Evolutionary conservation across 1,140 invertebrate species (phyloP).

Genomic region (Eubasilissa regina): DNA sequence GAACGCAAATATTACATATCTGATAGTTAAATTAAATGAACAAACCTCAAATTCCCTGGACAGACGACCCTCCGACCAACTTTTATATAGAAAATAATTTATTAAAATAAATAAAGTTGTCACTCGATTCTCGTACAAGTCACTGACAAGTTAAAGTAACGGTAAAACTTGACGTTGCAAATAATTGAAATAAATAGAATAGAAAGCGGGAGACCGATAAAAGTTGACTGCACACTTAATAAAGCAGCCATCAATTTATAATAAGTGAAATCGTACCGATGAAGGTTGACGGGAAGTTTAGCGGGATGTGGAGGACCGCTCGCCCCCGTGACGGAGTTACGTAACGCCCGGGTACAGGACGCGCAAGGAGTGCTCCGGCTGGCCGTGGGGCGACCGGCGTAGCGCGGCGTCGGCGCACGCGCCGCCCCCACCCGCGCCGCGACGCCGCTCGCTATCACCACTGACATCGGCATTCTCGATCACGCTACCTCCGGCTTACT

Average conservation of each 20-base stretch:
- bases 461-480: constrained; percentile 1
- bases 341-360: constrained; percentile 26
- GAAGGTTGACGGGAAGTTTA: constrained; percentile 18
- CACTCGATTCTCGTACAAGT: constrained; percentile 4
- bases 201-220: not conserved
- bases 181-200: not conserved
- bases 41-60: constrained; percentile 12
- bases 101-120: constrained; percentile 22
- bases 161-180: constrained; percentile 1
- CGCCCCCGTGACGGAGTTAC: constrained; percentile 10
- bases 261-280: constrained; percentile 5
- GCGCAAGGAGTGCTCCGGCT: constrained; percentile 19
- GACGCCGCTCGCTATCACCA: not conserved
- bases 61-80: not conserved
- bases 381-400: not conserved
- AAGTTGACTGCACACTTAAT: not conserved
- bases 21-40: not conserved
- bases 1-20: not conserved
- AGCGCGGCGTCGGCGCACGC: constrained; percentile 6
- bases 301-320: constrained; percentile 3
- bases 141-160: constrained; percentile 25
- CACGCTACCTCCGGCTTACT: not conserved
- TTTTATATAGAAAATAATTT: not conserved
- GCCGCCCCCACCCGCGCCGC: constrained; percentile 4
- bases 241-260: constrained; percentile 6